Conservation (phyloP, 2,113 vertebrate species). For the Ornithorhynchus anatinus region DNA sequence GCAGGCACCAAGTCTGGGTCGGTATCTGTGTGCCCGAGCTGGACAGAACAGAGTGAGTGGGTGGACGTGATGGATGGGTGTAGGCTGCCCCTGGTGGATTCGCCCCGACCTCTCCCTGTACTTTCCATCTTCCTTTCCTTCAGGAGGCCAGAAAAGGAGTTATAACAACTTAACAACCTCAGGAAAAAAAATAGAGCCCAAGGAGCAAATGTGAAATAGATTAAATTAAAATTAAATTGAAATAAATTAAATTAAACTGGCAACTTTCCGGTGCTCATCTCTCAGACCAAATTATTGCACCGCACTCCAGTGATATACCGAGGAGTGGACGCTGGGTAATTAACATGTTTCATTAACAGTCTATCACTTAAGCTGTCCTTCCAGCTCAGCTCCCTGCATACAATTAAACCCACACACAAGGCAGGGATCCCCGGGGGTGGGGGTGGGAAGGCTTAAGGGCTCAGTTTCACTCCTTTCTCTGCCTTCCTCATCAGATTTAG, state of each 20-base stretch:
- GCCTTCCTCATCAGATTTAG: too few species aligned
- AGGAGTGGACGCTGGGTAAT: background rate
- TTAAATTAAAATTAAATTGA: slow-evolving; percentile 65
- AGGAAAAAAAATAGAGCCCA: slow-evolving; percentile 19
- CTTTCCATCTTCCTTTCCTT: slow-evolving; percentile 24
- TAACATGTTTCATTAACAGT: slow-evolving; percentile 14
- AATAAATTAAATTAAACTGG: slow-evolving; percentile 63
- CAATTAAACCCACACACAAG: background rate
- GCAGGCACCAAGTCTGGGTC: background rate
- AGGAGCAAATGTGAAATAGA: slow-evolving; percentile 38
- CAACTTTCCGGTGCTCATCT: slow-evolving; percentile 47
- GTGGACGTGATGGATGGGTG: background rate
- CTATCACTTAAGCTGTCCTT: background rate
- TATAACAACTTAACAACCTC: slow-evolving; percentile 27
- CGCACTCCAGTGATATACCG: background rate
- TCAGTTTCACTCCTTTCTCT: background rate
- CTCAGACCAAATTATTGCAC: slow-evolving; percentile 42
- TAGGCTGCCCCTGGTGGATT: background rate
- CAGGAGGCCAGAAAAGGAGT: background rate
- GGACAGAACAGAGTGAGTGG: background rate
- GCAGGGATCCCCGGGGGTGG: background rate
- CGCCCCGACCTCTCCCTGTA: background rate
- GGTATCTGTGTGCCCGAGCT: too few species aligned
- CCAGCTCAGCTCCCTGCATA: background rate
- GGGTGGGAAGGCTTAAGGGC: background rate